phyloP scores from a whole-genome alignment of 2,113 vertebrate species.

The Forbesichthys papilliferus region DNA sequence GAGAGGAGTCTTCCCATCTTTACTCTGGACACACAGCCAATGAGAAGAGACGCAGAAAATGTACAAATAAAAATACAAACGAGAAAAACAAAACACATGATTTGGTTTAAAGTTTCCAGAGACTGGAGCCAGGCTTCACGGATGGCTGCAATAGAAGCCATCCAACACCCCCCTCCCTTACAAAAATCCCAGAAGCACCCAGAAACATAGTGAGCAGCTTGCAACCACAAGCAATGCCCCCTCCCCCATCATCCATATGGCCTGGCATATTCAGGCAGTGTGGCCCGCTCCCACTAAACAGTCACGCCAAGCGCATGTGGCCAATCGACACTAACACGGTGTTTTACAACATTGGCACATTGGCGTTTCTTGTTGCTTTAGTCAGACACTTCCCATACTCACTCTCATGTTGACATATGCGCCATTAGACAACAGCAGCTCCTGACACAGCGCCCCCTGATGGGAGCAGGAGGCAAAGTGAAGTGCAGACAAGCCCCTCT shows the following conservation, averaged over 20 bases:
- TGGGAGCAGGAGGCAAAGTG: conserved; percentile 96
- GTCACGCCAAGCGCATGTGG: neutral
- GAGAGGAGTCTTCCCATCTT: conserved; percentile 95
- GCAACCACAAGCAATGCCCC: conserved; percentile 53
- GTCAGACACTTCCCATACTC: conserved; percentile 28
- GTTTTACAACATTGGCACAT: neutral
- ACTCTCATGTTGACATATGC: conserved; percentile 95
- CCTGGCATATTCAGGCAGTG: conserved; percentile 48
- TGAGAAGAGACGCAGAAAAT: neutral
- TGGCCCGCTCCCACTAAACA: conserved; percentile 43
- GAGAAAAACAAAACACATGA: no score
- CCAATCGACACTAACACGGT: conserved; percentile 7
- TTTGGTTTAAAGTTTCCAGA: neutral
- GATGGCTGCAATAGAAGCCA: conserved; percentile 7
- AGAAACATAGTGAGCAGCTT: conserved; percentile 49
- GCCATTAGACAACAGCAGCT: conserved; percentile 89
- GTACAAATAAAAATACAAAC: no score
- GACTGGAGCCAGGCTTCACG: no score
- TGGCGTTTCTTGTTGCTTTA: neutral
- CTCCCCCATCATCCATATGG: conserved; percentile 55
- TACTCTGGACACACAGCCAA: conserved; percentile 80
- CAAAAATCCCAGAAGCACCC: neutral
- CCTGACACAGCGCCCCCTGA: conserved; percentile 93
- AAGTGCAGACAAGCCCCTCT: conserved; percentile 92
- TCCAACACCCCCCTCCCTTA: neutral